Evolutionary conservation across 2,888 invertebrate species (phyloP), one percentile per base, ranked within the genome.

Genomic region (Esperia sulphurella): DNA sequence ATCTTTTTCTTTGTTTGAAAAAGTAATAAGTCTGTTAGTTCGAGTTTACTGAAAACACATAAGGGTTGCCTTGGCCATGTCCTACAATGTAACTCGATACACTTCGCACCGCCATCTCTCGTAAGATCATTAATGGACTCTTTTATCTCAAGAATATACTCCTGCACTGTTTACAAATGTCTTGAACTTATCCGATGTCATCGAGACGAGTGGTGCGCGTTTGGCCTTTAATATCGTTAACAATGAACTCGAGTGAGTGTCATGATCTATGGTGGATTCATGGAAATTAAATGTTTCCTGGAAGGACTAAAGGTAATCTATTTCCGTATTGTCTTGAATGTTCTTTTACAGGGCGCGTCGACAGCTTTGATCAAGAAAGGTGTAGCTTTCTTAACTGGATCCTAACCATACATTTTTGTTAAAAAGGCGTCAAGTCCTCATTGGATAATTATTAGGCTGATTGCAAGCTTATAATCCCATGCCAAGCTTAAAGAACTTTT

Each of bases 121-220:
- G 43, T 52, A 51, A 53, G 48, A 52, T 54, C 51, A 31, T 58
- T 58, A 60, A 59, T 54, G 56, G 52, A 51, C 56, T 53, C 58
- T 57, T 62, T 68, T 63, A 59, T 50, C 53, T 54, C 48, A 53
- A 30, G 50, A 50, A 56, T 51, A 57, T 51, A 59, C 54, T 57
- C 58, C 59, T 62, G 63, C 57, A 58, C 68, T n/a, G 64, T 72
- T 73, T 65, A 67, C 64, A 53, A 58, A 55, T 59, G 71, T 69
- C 68, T 64, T 53, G 51, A 60, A 60, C 53, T 56, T 63, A 65
- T n/a, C 33, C n/a, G 31, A 35, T 35, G 35, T n/a, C 35, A 35
- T n/a, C n/a, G 35, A 35, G 6, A 35, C n/a, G 35, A 6, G 35
- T 35, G 35, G 35, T 35, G n/a, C 1, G n/a, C 6, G n/a, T 35